Evolutionary conservation across 1,140 invertebrate genomes (phyloP).

Genomic region (Tetranychus urticae): DNA sequence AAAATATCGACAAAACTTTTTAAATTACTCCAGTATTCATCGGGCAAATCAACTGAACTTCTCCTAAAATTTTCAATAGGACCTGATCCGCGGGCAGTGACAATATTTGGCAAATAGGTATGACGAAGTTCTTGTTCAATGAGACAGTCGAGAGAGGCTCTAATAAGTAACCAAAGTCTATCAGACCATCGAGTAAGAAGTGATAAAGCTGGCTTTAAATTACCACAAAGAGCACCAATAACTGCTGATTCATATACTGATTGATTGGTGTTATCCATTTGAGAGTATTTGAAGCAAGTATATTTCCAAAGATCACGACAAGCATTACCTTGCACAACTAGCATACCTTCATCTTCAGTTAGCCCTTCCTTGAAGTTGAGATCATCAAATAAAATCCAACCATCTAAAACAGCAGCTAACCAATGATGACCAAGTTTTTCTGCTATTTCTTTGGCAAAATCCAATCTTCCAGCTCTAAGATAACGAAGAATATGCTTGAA

Average conservation of each 20-base stretch:
- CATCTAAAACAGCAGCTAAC: constrained; percentile 64
- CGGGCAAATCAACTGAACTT: constrained; percentile 30
- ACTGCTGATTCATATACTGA: constrained; percentile 28
- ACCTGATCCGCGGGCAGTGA: not conserved
- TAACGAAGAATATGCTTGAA: constrained; percentile 41
- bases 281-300: constrained; percentile 46
- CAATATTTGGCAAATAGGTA: constrained; percentile 14
- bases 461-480: constrained; percentile 57
- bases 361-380: constrained; percentile 34
- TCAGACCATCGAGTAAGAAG: constrained; percentile 64
- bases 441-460: constrained; percentile 46
- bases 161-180: constrained; percentile 44
- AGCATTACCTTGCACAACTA: constrained; percentile 47
- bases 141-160: constrained; percentile 43
- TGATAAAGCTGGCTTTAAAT: constrained; percentile 42
- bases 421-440: constrained; percentile 62
- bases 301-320: constrained; percentile 72
- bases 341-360: constrained; percentile 22
- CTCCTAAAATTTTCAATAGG: constrained; percentile 13
- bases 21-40: constrained; percentile 51
- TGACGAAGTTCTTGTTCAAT: constrained; percentile 48
- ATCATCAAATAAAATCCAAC: constrained; percentile 65
- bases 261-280: constrained; percentile 24
- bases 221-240: constrained; percentile 55
- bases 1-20: constrained; percentile 17